phyloP scores from a whole-genome alignment of 2,797 vertebrate species.

The Cuniculus paca region DNA sequence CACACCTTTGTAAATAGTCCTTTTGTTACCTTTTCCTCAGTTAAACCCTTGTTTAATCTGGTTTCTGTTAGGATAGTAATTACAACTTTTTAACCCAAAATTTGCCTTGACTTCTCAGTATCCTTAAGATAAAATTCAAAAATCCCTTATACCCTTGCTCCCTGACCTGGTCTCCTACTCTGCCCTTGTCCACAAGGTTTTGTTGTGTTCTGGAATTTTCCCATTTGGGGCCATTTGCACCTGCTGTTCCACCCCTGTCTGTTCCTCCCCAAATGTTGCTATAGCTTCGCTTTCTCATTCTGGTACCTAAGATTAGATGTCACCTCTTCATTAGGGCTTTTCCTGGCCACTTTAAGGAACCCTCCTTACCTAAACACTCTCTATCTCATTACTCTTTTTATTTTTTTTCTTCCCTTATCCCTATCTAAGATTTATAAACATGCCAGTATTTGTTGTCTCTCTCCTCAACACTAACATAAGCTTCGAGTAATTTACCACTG shows the following conservation, averaged over 20 bases:
- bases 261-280: neutral
- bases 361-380: too few species aligned
- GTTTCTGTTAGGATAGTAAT: neutral
- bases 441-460: neutral
- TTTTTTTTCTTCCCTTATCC: neutral
- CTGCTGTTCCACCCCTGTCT: neutral
- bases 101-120: neutral
- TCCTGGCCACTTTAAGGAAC: neutral
- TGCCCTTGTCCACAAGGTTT: neutral
- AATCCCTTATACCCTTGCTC: neutral
- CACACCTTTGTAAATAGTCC: neutral
- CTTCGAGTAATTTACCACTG: neutral
- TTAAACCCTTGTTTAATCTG: neutral
- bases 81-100: neutral
- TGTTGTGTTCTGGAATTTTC: neutral
- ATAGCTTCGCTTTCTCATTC: neutral
- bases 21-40: neutral
- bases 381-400: neutral
- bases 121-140: neutral
- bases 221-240: neutral
- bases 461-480: neutral
- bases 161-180: neutral
- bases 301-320: neutral
- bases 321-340: neutral
- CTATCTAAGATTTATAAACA: neutral